Evolutionary conservation across 2,888 invertebrate species (phyloP), one percentile per base, ranked within the genome.

Genomic region (Mesorhabditis sp.): DNA sequence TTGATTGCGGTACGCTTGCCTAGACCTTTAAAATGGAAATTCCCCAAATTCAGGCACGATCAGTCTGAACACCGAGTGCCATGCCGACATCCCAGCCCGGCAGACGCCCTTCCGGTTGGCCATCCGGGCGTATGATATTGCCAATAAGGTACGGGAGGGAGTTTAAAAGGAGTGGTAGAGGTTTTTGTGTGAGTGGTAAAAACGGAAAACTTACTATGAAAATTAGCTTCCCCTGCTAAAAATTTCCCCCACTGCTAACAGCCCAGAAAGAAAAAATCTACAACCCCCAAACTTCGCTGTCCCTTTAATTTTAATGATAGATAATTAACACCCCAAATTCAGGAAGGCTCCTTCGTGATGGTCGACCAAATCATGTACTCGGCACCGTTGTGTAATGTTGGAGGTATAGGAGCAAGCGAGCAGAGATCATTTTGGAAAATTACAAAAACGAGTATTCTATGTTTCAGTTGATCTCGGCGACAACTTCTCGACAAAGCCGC

Each of bases 281-380:
- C n/a, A 28, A 28, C 1, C 28, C 28, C 2, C 28, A 1, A 2
- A 2, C 28, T 28, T 28, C 28, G 1, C 28, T 1, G 28, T 28
- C 28, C 28, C 28, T 28, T 28, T 28, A 28, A 28, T n/a, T n/a
- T n/a, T n/a, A n/a, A n/a, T n/a, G n/a, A n/a, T n/a, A n/a, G n/a
- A n/a, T n/a, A n/a, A n/a, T n/a, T n/a, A n/a, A n/a, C n/a, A n/a
- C n/a, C n/a, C n/a, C n/a, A n/a, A n/a, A n/a, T n/a, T n/a, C n/a
- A 50, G 0, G 83, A 84, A 45, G 84, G 84, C 45, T 78, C 81
- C 4, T 85, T 84, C 70, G 83, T 83, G 7, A 82, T 84, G 80
- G 70, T 84, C 58, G 84, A 84, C 74, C 82, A 84, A 74, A 84
- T 84, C 69, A 65, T 78, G 68, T 84, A 84, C 71, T 75, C 78